phyloP scores from a whole-genome alignment of 1,140 invertebrate genomes.

The Bursaphelenchus mucronatus region DNA sequence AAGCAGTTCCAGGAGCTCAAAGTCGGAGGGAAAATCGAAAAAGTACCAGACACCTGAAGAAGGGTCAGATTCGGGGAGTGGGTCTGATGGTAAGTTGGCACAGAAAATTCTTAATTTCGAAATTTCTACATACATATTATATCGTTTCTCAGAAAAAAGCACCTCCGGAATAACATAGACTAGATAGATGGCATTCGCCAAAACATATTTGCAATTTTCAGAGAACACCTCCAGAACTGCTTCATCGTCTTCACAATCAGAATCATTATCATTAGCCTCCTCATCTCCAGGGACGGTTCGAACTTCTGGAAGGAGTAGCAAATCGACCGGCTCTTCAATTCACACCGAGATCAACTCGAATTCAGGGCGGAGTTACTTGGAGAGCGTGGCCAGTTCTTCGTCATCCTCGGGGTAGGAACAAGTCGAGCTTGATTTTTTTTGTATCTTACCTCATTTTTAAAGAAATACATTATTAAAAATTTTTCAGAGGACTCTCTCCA shows the following conservation, averaged over 20 bases:
- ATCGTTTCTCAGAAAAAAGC: neutral
- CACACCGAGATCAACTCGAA: conserved; percentile 7
- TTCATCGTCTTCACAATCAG: neutral
- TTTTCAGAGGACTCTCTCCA: neutral
- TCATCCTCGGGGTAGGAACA: neutral
- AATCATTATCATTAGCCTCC: neutral
- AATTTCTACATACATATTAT: neutral
- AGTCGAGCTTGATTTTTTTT: neutral
- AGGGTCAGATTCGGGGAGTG: neutral
- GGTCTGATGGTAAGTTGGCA: neutral
- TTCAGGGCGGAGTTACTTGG: conserved; percentile 8
- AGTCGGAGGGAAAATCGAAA: too few relatives aligned
- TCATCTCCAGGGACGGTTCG: neutral
- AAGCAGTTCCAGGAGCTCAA: neutral
- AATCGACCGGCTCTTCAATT: conserved; percentile 11
- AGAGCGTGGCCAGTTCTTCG: conserved; percentile 5
- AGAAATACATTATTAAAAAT: too few relatives aligned
- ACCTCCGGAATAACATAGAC: too few relatives aligned
- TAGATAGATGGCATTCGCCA: too few relatives aligned
- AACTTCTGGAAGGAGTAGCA: neutral
- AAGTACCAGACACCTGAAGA: too few relatives aligned
- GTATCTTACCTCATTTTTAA: neutral
- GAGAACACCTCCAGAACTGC: neutral
- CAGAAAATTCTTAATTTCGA: neutral
- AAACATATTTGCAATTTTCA: too few relatives aligned